Evolutionary conservation across 2,888 invertebrate genomes (phyloP).

Genomic region (Nomada lathburiana): DNA sequence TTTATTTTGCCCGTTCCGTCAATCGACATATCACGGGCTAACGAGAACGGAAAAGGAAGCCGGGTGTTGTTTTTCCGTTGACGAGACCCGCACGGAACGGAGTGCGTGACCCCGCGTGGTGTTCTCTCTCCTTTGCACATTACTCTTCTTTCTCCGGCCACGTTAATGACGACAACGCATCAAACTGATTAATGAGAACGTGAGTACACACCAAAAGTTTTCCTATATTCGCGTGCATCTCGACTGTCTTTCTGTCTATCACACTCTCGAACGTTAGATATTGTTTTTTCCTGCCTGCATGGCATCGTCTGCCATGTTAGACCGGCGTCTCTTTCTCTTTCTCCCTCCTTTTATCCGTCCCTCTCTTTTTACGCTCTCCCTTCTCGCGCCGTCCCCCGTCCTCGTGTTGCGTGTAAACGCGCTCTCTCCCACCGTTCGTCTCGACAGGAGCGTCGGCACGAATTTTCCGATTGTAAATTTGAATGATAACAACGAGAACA

Average conservation of each 20-base stretch:
- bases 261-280: conserved; percentile 59
- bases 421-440: conserved; percentile 38
- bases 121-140: conserved; percentile 42
- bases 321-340: conserved; percentile 66
- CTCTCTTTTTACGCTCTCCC: conserved; percentile 48
- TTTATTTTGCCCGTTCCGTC: conserved; percentile 45
- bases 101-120: conserved; percentile 71
- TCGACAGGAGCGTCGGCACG: conserved; percentile 59
- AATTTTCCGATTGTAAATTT: conserved; percentile 65
- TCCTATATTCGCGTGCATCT: conserved; percentile 18
- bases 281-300: conserved; percentile 73
- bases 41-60: conserved; percentile 57
- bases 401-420: conserved; percentile 33
- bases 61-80: conserved; percentile 70
- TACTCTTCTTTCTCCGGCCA: conserved; percentile 12
- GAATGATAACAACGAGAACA: conserved; percentile 35
- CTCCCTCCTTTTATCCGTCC: conserved; percentile 39
- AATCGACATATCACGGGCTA: conserved; percentile 17
- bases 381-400: conserved; percentile 24
- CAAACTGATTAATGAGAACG: conserved; percentile 49
- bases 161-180: conserved; percentile 43
- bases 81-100: conserved; percentile 61
- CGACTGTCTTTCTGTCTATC: conserved; percentile 46
- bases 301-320: conserved; percentile 73
- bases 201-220: conserved; percentile 55